Conservation (phyloP, 2,113 vertebrate species). For the Chloebia gouldiae region DNA sequence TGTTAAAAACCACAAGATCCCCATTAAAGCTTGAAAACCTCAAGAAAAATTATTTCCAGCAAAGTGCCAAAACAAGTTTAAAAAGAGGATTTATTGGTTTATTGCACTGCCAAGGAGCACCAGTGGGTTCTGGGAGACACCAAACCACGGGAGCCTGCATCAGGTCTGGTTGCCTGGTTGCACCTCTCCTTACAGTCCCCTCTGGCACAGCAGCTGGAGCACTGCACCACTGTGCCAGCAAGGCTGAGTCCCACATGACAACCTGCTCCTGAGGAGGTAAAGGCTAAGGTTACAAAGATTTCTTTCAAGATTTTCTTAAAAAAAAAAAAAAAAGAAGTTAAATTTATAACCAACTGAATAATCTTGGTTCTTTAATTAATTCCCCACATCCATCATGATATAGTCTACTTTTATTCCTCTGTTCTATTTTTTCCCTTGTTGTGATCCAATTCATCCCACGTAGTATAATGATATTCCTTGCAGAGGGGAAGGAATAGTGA, state of each 20-base stretch:
- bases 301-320: not conserved
- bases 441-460: slow-evolving; percentile 20
- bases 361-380: not conserved
- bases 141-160: fast-evolving
- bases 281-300: not conserved
- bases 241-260: not conserved
- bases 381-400: not conserved
- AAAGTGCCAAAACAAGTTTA: not conserved
- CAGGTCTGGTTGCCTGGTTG: not conserved
- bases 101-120: not conserved
- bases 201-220: not conserved
- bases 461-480: slow-evolving; percentile 30
- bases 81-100: not conserved
- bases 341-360: not conserved
- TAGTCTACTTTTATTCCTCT: not conserved
- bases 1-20: not conserved
- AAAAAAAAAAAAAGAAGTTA: not conserved
- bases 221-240: not conserved
- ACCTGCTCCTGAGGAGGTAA: not conserved
- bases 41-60: not conserved
- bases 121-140: not conserved
- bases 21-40: not conserved
- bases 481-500: not conserved
- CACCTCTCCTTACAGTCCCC: not conserved
- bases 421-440: not conserved